A percentile compares a stretch with the other conserved stretches of the same genome.
phyloP scores from a whole-genome alignment of 2,888 invertebrate species.

The Gerosis bhagava region DNA sequence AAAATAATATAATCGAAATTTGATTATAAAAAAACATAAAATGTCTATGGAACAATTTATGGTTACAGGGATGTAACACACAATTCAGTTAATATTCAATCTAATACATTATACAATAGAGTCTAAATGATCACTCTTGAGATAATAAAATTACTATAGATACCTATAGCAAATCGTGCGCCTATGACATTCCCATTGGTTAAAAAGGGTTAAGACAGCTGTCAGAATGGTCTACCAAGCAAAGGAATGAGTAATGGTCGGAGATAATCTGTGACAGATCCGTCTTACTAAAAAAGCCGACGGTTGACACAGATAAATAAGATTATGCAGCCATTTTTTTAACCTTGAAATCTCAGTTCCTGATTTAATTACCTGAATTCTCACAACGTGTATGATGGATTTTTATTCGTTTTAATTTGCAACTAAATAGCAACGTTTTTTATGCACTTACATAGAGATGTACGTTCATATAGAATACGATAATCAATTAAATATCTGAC shows the following conservation, averaged over 20 bases:
- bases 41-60: no score
- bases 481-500: no score
- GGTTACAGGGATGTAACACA: no score
- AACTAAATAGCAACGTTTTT: not conserved
- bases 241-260: slow-evolving; percentile 73
- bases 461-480: no score
- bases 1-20: no score
- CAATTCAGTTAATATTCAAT: slow-evolving; percentile 2
- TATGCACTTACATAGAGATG: no score
- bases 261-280: slow-evolving; percentile 80
- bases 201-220: slow-evolving; percentile 81
- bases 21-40: no score
- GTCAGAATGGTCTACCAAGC: slow-evolving; percentile 73
- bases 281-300: slow-evolving; percentile 77
- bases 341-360: slow-evolving; percentile 63
- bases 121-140: no score
- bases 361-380: slow-evolving; percentile 78
- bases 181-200: slow-evolving; percentile 77
- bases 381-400: slow-evolving; percentile 54
- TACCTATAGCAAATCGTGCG: slow-evolving; percentile 53
- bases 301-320: slow-evolving; percentile 77
- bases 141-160: slow-evolving; percentile 21
- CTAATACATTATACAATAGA: slow-evolving; percentile 2
- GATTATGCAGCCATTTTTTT: slow-evolving; percentile 70
- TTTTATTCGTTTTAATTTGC: not conserved